Conservation (phyloP, 2,797 vertebrate species). For the Pachyuromys duprasi region DNA sequence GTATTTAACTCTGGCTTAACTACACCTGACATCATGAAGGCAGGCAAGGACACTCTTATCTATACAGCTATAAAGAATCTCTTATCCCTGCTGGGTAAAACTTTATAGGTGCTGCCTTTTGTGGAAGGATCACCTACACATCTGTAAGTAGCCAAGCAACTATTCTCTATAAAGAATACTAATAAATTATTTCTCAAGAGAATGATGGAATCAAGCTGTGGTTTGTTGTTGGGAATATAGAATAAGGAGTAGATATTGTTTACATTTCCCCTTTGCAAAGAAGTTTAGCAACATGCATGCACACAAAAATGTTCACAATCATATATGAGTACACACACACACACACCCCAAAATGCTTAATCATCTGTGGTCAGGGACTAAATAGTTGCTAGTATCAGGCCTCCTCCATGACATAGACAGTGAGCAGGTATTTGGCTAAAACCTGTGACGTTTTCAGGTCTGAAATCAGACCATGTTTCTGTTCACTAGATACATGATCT, state of each 20-base stretch:
- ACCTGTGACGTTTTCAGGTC: neutral
- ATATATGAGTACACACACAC: neutral
- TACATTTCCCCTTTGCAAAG: neutral
- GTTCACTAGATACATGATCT: neutral
- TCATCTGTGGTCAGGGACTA: neutral
- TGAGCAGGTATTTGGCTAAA: neutral
- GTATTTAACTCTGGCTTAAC: neutral
- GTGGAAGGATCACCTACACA: neutral
- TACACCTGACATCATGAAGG: neutral
- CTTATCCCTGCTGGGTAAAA: neutral
- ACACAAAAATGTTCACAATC: neutral
- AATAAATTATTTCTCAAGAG: neutral
- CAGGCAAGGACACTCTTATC: neutral
- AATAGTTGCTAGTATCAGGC: neutral
- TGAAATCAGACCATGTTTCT: neutral
- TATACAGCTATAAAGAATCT: neutral
- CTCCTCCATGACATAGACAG: neutral
- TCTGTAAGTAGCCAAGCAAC: neutral
- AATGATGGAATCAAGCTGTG: too few relatives aligned
- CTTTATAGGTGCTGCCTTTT: neutral
- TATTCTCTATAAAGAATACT: neutral
- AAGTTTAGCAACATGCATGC: neutral
- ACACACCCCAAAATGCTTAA: neutral
- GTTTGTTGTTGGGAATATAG: neutral
- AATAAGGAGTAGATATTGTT: neutral